Base-by-base conservation (phyloP, 1,140 invertebrate species). In the Hestina assimilis region DNA sequence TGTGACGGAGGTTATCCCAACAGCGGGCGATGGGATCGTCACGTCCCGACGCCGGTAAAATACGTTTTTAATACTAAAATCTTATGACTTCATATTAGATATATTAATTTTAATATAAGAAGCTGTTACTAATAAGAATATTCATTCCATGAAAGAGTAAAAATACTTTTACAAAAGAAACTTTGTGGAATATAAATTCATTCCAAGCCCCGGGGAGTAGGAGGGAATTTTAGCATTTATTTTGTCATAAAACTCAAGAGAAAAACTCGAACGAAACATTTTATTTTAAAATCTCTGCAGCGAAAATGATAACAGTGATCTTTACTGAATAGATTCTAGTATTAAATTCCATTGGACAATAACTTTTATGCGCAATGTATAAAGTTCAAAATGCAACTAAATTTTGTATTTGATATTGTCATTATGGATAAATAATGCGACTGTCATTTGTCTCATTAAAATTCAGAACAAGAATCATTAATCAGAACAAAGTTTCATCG, bases 401-500 rank as follows among this genome's bases (percentile, higher is more conserved):
- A 26, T 4, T 4, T 17, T 8, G 11, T 17, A 7, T 24, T 17
- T 15, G 19, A 26, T 51, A 19, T 19, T 17, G 15, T 40, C 47
- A 26, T 21, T 40, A 26, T 19, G 0, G 47, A 7, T 35, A 12
- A 35, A 48, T 42, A 52, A 42, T 42, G 50, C 23, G 41, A 40
- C 29, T 43, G 29, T 53, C 14, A 28, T 41, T 43, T 53, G 40
- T 53, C 26, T 43, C 35, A 53, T 53, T 53, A 43, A 53, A 43
- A 43, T 53, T 53, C 26, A 35, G 3, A 45, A 53, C 51, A 43
- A 53, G 12, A 35, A 26, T 51, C 47, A 51, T 53, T 53, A 33
- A 53, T 53, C 51, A 53, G 12, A 53, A 53, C 51, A 53, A 53
- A 53, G 15, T 53, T 53, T 24, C 15, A 53, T 12, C 50, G 28